Conservation (phyloP, 1,140 invertebrate genomes). For the Littorina saxatilis region DNA sequence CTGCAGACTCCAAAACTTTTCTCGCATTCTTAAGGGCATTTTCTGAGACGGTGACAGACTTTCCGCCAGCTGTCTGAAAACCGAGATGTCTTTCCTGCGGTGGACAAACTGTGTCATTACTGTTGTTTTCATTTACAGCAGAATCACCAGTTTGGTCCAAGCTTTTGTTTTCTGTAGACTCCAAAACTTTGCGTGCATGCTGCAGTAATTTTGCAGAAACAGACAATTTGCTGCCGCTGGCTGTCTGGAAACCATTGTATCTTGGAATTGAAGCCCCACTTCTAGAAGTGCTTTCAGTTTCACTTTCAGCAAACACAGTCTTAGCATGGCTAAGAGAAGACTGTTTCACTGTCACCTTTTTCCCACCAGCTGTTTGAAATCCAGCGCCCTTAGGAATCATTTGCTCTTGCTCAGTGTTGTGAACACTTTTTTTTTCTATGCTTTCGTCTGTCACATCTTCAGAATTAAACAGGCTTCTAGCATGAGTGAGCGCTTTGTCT, state of each 20-base stretch:
- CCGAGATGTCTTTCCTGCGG: conserved; percentile 9
- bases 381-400: conserved; percentile 17
- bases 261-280: neutral
- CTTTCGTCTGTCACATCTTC: neutral
- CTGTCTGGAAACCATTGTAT: conserved; percentile 47
- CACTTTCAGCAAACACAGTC: too few species aligned
- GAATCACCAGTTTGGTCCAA: too few species aligned
- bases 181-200: conserved; percentile 5
- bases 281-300: neutral
- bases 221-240: neutral
- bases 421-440: neutral
- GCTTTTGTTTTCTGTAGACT: neutral
- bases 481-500: conserved; percentile 21
- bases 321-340: neutral
- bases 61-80: conserved; percentile 47
- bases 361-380: conserved; percentile 43
- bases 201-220: neutral
- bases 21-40: conserved; percentile 50
- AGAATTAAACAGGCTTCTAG: conserved; percentile 11
- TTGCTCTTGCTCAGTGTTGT: neutral
- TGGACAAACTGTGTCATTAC: too few species aligned
- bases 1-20: conserved; percentile 28
- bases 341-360: conserved; percentile 32
- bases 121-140: too few species aligned
- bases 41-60: conserved; percentile 43